Evolutionary conservation across 2,797 vertebrate species (phyloP).

Genomic region (Coluber constrictor): DNA sequence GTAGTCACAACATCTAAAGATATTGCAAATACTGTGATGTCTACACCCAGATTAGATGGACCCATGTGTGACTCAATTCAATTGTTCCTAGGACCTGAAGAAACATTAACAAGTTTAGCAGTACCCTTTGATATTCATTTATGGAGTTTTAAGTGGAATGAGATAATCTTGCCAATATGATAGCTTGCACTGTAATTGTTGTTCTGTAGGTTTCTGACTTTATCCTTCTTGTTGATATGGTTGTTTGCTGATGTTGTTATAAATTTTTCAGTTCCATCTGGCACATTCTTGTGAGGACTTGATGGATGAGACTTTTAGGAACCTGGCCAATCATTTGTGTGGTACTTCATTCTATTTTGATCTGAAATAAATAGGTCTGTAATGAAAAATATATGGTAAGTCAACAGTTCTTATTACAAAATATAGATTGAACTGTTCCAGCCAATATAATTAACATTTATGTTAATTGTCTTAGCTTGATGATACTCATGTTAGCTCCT

Average conservation of each 20-base stretch:
- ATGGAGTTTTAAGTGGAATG: not conserved
- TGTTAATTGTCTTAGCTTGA: not conserved
- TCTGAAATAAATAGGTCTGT: conserved; percentile 39
- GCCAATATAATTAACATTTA: conserved; percentile 29
- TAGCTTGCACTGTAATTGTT: not conserved
- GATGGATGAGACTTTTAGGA: conserved; percentile 50
- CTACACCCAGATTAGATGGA: not conserved
- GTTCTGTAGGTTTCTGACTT: conserved; percentile 17
- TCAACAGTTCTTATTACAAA: conserved; percentile 37
- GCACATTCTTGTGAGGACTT: conserved; percentile 28
- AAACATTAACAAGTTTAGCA: not conserved
- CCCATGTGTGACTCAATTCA: not conserved
- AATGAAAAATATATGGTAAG: conserved; percentile 39
- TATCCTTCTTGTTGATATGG: conserved; percentile 20
- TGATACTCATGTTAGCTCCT: conserved; percentile 5
- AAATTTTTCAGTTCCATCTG: conserved; percentile 49
- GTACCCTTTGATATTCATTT: not conserved
- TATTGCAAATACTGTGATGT: not conserved
- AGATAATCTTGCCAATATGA: not conserved
- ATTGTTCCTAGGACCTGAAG: not conserved
- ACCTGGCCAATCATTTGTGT: conserved; percentile 31
- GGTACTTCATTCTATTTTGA: conserved; percentile 44
- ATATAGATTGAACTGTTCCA: not conserved
- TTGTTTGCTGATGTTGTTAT: conserved; percentile 40
- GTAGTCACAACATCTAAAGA: not conserved